Conservation (phyloP, 2,797 vertebrate genomes). For the Sebastes nivosus region DNA sequence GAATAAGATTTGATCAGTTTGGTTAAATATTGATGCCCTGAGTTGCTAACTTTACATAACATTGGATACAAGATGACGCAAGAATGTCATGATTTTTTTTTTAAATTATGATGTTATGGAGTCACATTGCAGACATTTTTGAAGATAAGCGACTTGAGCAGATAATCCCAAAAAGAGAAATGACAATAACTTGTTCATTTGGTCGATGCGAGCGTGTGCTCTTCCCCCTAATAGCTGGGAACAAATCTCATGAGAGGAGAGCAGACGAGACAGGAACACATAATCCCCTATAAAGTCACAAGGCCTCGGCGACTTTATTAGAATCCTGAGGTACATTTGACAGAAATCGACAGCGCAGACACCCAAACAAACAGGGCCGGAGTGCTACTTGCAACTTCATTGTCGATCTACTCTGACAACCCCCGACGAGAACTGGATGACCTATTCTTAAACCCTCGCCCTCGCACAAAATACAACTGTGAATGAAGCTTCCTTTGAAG, state of each 20-base stretch:
- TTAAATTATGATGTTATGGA: not conserved
- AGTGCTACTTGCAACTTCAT: not conserved
- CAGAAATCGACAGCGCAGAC: slow-evolving; percentile 30
- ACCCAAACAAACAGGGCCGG: slow-evolving; percentile 34
- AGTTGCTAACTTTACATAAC: not conserved
- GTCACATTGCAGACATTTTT: not conserved
- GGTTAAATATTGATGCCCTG: not conserved
- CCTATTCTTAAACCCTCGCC: slow-evolving; percentile 27
- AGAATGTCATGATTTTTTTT: not conserved
- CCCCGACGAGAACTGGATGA: not conserved
- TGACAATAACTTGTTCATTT: not conserved
- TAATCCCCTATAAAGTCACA: slow-evolving; percentile 59
- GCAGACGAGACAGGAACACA: slow-evolving; percentile 48
- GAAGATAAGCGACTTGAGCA: not conserved
- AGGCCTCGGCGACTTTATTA: slow-evolving; percentile 38
- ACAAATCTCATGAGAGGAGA: slow-evolving; percentile 23
- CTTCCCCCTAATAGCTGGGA: not conserved
- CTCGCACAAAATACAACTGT: slow-evolving; percentile 5
- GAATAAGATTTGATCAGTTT: not conserved
- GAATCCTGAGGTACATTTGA: slow-evolving; percentile 27
- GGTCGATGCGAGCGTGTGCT: not conserved
- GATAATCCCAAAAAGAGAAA: not conserved
- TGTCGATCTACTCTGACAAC: slow-evolving; percentile 33
- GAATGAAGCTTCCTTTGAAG: slow-evolving; percentile 38
- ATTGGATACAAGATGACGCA: not conserved